These are phyloP conservation scores for Strongylocentrotus purpuratus DNA, from an alignment of 35 echinoderm and acorn worm genomes.

Conservation along the genomic window DNA sequence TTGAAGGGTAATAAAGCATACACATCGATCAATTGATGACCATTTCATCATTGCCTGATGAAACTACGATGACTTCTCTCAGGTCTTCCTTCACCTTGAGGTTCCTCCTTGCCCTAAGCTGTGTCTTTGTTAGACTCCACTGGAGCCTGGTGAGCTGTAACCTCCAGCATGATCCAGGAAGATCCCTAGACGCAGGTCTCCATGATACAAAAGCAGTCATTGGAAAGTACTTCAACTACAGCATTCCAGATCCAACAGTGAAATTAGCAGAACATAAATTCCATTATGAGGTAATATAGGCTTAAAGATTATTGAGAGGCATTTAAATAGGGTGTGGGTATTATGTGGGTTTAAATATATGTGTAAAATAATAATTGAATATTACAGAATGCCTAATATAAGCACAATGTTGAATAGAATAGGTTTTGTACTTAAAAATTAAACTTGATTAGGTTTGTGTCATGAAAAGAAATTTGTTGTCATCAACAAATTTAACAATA, in stretches of 20 bases:
- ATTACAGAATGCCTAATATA: neutral
- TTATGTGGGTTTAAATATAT: neutral
- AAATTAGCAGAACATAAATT: neutral
- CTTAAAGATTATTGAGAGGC: no score
- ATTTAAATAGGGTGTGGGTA: no score
- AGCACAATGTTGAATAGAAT: neutral
- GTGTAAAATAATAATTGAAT: neutral
- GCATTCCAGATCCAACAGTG: neutral
- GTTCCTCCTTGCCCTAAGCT: neutral
- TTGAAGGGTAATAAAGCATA: no score
- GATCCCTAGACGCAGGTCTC: neutral
- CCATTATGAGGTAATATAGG: neutral
- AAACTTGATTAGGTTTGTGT: neutral
- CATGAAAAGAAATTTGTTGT: neutral
- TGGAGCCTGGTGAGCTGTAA: neutral
- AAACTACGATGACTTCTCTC: neutral
- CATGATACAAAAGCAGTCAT: conserved; percentile 33
- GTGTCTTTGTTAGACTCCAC: neutral
- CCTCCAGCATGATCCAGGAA: neutral
- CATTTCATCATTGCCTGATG: no score
- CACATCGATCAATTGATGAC: no score
- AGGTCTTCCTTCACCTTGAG: no score
- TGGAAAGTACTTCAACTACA: conserved; percentile 40
- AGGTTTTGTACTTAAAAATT: neutral
- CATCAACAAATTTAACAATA: no score